A percentile compares a stretch with the other conserved stretches of the same genome.
These are phyloP conservation scores for Aplodontia rufa DNA, from an alignment of 2,113 vertebrate species.

Conservation along the genomic window DNA sequence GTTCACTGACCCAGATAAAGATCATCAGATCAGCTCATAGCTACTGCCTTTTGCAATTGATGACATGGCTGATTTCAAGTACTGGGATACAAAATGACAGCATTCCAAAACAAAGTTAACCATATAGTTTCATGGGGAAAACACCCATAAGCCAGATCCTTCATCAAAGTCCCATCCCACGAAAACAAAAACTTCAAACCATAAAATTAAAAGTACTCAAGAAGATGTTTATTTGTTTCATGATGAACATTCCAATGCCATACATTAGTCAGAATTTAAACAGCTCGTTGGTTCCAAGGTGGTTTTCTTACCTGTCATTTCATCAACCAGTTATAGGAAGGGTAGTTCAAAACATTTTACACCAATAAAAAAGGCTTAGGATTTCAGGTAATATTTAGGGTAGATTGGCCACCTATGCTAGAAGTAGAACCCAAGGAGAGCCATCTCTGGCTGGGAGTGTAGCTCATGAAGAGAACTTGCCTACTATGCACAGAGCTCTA, in stretches of 20 bases:
- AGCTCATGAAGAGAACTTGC: background rate
- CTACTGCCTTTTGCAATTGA: background rate
- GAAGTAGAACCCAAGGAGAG: background rate
- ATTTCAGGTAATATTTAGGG: background rate
- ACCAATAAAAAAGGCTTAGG: background rate
- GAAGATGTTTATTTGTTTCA: slow-evolving; percentile 63
- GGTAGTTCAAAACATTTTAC: slow-evolving; percentile 21
- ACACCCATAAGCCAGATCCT: background rate
- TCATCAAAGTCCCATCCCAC: background rate
- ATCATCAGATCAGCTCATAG: background rate
- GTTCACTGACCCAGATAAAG: background rate
- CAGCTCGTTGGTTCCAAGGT: background rate
- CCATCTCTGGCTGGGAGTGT: background rate
- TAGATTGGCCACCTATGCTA: background rate
- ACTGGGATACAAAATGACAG: background rate
- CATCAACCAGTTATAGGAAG: slow-evolving; percentile 1
- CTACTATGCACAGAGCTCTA: background rate
- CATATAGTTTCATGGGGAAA: background rate
- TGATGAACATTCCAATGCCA: slow-evolving; percentile 36
- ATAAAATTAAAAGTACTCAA: slow-evolving; percentile 47
- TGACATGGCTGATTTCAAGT: background rate
- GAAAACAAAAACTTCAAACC: slow-evolving; percentile 22
- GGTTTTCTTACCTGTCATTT: slow-evolving; percentile 5
- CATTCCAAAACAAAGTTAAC: background rate
- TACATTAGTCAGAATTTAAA: slow-evolving; percentile 34